Evolutionary conservation across 1,140 invertebrate species (phyloP), one percentile per base, ranked within the genome.

Genomic region (Pseudobourletiella spinata): DNA sequence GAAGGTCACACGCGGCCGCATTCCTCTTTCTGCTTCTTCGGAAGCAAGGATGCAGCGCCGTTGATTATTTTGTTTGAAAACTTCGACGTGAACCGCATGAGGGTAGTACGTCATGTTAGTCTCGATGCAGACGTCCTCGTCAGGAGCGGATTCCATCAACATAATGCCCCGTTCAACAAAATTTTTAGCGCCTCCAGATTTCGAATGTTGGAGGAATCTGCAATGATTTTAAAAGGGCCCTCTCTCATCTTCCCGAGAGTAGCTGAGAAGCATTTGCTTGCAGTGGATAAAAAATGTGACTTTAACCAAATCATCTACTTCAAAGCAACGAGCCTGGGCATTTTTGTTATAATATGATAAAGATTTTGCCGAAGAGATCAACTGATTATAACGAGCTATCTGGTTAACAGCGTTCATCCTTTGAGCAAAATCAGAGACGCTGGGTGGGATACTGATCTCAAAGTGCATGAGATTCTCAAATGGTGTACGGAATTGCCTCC

Each of bases 401-500:
- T 42, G 15, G 14, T 51, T 32, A 63, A 63, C 48, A 6, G 32
- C 18, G 20, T 20, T 16, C 3, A 63, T 1, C 16, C 52, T 22
- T 6, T n/a, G 39, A 0, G 3, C 46, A 39, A 63, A 35, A 16
- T 57, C 28, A 2, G 51, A 18, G 1, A 6, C 11, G 1, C 48
- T 1, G 11, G 0, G 4, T 22, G 28, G 11, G 1, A n/a, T 24
- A 11, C 24, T 15, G 2, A 59, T 2, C 3, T 35, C 11, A 3
- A 55, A 14, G 1, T 29, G 1, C 2, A 52, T 14, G 2, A n/a
- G 4, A 64, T 64, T 64, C 35, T 64, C 63, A 42, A 60, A 57
- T 3, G 63, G 63, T 11, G 50, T 48, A 18, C 58, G 22, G n/a
- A 76, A 52, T 52, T 76, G 72, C 44, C 74, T 50, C n/a, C 72